Conservation (phyloP, 92 coral and sea anemone genomes). For the Phymanthus crucifer region DNA sequence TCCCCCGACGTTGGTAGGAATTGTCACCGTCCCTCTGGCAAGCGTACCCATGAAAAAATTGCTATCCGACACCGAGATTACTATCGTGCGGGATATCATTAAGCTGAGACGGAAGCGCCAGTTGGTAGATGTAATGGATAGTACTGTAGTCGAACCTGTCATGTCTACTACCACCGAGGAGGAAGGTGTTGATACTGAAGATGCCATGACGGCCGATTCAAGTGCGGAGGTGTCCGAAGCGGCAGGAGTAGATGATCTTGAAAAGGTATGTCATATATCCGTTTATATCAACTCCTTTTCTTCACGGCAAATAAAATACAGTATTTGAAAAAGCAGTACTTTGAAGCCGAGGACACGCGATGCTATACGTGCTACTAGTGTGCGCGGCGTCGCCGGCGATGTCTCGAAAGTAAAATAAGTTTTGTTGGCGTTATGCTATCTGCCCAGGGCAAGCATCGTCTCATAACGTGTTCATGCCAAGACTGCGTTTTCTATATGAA, state of each 20-base stretch:
- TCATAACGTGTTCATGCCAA: too few relatives aligned
- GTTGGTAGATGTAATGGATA: conserved; percentile 47
- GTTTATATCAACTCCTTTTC: too few relatives aligned
- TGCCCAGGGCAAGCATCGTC: too few relatives aligned
- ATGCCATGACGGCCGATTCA: conserved; percentile 37
- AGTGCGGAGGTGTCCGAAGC: conserved; percentile 27
- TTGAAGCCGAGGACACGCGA: too few relatives aligned
- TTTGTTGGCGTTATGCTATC: too few relatives aligned
- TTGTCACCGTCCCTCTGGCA: conserved; percentile 78
- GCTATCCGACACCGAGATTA: conserved; percentile 89
- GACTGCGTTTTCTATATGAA: too few relatives aligned
- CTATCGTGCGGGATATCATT: conserved; percentile 80
- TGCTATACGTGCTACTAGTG: too few relatives aligned
- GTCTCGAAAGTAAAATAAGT: too few relatives aligned
- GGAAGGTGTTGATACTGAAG: conserved; percentile 62
- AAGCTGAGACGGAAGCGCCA: conserved; percentile 70
- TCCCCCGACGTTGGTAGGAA: conserved; percentile 74
- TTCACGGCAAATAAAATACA: too few relatives aligned
- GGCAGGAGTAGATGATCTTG: neutral
- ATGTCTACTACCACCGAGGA: conserved; percentile 72
- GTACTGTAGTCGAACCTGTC: conserved; percentile 59
- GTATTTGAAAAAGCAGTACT: too few relatives aligned
- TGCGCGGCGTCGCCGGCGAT: too few relatives aligned
- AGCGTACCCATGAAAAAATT: conserved; percentile 90
- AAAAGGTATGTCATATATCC: too few relatives aligned